Base-by-base conservation (phyloP, 1,140 invertebrate species). In the Drepana arcuata region DNA sequence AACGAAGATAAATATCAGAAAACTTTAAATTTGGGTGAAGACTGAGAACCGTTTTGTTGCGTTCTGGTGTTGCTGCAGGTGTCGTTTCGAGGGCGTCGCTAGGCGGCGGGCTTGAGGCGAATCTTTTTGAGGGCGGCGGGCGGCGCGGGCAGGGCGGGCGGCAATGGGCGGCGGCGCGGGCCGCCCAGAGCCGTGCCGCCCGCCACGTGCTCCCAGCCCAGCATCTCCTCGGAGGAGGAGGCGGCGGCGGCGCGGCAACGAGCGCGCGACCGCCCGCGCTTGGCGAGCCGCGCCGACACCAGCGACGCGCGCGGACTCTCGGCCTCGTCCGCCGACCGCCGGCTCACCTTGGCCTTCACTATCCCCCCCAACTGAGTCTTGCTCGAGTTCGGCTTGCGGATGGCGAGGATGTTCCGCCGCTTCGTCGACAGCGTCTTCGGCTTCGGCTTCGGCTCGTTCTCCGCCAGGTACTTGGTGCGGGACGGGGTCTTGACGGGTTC, bases 381-480 rank as follows among this genome's bases (percentile, higher is more conserved):
- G 27, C 54, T 53, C 15, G 73, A 32, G 45, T 74, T 78, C 2
- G 77, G 74, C 28, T 81, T 81, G 9, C 77, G 59, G 1, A 81
- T 61, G 2, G 73, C 64, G 12, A 81, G 57, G 1, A 81, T 48
- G 48, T 69, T 77, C 16, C 72, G 54, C 1, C 77, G 60, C 34
- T 79, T 79, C 4, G 51, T 59, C 2, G 69, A 49, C 12, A 75
- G 40, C 7, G 72, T 56, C 43, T 77, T 77, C 13, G 74, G 68
- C 14, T 75, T 73, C 13, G 74, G 68, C 14, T 75, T 73, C 7
- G 74, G 74, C 27, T 78, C 73, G 54, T 56, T 66, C 11, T 74
- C 77, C 14, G 56, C 38, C 15, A 72, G 48, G 39, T 65, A 78
- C 2, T 56, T 42, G 1, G 64, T 56, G n/a, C 68, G 60, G 1